A percentile compares a stretch with the other conserved stretches of the same genome.
Evolutionary conservation across 2,888 invertebrate species (phyloP).

Genomic region (Lamproptera curius): DNA sequence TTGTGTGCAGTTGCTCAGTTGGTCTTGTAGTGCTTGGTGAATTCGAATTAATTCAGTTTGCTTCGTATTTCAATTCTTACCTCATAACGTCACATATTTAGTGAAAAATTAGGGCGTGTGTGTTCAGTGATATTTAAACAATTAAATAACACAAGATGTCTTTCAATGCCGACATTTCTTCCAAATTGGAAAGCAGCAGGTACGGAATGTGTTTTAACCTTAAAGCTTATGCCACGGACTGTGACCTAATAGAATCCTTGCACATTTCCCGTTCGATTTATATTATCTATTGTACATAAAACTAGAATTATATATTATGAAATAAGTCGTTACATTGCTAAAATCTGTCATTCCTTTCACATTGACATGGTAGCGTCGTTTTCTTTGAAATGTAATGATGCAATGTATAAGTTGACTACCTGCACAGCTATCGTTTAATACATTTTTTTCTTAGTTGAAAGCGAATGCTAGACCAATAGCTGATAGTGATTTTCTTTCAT

Average conservation of each 20-base stretch:
- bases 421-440: slow-evolving; percentile 15
- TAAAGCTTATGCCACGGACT: slow-evolving; percentile 35
- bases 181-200: slow-evolving; percentile 76
- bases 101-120: slow-evolving; percentile 59
- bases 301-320: background rate
- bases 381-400: slow-evolving; percentile 28
- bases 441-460: too few species aligned
- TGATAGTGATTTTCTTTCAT: too few species aligned
- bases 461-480: too few species aligned
- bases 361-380: slow-evolving; percentile 31
- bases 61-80: slow-evolving; percentile 57
- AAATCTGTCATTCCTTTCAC: slow-evolving; percentile 37
- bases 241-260: slow-evolving; percentile 33
- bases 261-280: slow-evolving; percentile 34
- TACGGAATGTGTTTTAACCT: slow-evolving; percentile 48
- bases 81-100: slow-evolving; percentile 54
- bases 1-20: slow-evolving; percentile 37
- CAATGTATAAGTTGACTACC: slow-evolving; percentile 18
- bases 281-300: slow-evolving; percentile 21
- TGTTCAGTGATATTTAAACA: slow-evolving; percentile 73
- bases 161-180: slow-evolving; percentile 72
- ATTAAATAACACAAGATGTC: slow-evolving; percentile 73
- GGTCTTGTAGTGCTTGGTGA: slow-evolving; percentile 39
- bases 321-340: slow-evolving; percentile 23
- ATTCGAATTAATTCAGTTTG: slow-evolving; percentile 48